These are phyloP conservation scores for Acleris holmiana DNA, from an alignment of 2,888 invertebrate species.

Conservation along the genomic window DNA sequence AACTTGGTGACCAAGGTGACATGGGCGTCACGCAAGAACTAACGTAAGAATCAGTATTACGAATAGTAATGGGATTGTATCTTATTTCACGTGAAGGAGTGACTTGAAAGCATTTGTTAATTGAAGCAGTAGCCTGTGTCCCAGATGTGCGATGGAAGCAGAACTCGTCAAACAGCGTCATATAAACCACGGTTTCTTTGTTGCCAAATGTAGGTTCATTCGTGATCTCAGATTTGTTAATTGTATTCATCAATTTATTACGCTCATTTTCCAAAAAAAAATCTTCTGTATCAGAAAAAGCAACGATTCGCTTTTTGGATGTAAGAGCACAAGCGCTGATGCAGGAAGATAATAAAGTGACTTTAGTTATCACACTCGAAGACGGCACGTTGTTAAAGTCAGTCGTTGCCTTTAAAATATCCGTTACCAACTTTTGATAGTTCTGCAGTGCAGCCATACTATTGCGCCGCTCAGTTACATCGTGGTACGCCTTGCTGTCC, in stretches of 20 bases:
- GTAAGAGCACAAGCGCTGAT: slow-evolving; percentile 40
- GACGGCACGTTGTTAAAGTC: neutral
- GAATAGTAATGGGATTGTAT: slow-evolving; percentile 29
- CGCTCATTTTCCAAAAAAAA: slow-evolving; percentile 44
- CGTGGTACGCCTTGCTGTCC: slow-evolving; percentile 41
- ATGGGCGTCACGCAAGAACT: slow-evolving; percentile 48
- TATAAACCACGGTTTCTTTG: slow-evolving; percentile 62
- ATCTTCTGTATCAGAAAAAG: slow-evolving; percentile 49
- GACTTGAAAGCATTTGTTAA: slow-evolving; percentile 77
- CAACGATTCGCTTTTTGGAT: slow-evolving; percentile 49
- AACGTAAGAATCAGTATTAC: slow-evolving; percentile 43
- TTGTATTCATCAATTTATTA: slow-evolving; percentile 33
- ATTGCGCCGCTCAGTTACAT: slow-evolving; percentile 16
- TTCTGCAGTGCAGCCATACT: neutral
- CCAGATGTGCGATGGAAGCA: slow-evolving; percentile 53
- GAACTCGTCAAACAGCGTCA: slow-evolving; percentile 62
- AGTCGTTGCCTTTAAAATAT: neutral
- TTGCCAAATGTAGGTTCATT: slow-evolving; percentile 48
- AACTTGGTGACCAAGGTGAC: slow-evolving; percentile 39
- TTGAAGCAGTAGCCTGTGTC: slow-evolving; percentile 75
- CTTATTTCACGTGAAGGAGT: slow-evolving; percentile 26
- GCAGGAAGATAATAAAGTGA: slow-evolving; percentile 3
- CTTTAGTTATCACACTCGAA: neutral
- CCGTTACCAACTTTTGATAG: slow-evolving; percentile 1
- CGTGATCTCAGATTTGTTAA: slow-evolving; percentile 33